A percentile compares a stretch with the other conserved stretches of the same genome.
Conservation (phyloP, 2,113 vertebrate genomes). For the Chaetura pelagica region DNA sequence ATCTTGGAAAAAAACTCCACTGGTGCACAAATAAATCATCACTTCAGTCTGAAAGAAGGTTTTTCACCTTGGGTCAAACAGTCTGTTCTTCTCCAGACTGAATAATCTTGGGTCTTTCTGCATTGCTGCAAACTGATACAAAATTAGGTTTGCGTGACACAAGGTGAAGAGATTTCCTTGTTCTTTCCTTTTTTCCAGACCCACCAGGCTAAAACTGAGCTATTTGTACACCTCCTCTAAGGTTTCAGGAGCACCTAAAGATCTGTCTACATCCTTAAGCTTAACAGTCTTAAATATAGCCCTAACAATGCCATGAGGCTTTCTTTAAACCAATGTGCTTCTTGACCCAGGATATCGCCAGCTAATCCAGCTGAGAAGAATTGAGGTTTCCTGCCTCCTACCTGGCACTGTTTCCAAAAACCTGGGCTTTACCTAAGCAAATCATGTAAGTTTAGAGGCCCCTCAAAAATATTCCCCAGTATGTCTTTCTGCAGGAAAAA, state of each 20-base stretch:
- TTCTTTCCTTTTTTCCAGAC: neutral
- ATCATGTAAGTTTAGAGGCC: accelerated
- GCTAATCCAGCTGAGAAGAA: conserved; percentile 3
- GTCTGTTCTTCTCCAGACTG: neutral
- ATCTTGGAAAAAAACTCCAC: neutral
- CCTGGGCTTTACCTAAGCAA: neutral
- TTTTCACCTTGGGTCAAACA: neutral
- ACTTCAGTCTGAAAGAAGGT: neutral
- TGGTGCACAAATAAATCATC: neutral
- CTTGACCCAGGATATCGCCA: neutral
- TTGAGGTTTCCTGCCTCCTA: neutral
- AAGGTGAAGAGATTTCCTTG: neutral
- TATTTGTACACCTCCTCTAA: neutral
- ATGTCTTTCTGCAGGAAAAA: neutral
- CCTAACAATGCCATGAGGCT: neutral
- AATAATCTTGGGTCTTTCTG: neutral
- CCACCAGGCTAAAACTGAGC: neutral
- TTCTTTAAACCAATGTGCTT: neutral
- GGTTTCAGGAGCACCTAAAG: neutral
- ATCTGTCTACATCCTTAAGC: neutral
- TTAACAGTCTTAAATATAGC: neutral
- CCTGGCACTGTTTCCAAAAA: neutral
- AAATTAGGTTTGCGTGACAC: neutral
- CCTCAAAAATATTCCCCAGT: neutral
- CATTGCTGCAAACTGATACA: neutral